A percentile compares a stretch with the other conserved stretches of the same genome.
phyloP scores from a whole-genome alignment of 2,113 vertebrate species.

The Patagioenas fasciata region DNA sequence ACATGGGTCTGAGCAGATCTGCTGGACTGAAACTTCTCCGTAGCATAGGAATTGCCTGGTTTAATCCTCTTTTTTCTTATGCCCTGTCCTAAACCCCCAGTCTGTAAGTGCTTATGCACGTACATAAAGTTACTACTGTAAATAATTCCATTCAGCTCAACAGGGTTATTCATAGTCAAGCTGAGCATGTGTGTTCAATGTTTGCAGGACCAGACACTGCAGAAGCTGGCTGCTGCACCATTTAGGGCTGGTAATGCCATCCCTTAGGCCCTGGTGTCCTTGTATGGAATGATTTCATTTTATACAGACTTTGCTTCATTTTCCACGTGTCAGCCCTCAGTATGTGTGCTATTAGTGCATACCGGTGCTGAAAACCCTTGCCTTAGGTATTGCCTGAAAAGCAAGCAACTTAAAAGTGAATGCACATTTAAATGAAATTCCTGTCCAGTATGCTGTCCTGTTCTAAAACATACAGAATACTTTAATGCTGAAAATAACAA shows the following conservation, averaged over 20 bases:
- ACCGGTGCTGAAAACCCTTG: not conserved
- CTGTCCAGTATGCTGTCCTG: not conserved
- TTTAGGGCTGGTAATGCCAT: constrained; percentile 33
- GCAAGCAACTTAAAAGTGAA: not conserved
- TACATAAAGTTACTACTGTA: not conserved
- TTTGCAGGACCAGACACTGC: constrained; percentile 18
- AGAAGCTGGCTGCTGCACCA: not conserved
- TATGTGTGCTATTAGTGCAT: not conserved
- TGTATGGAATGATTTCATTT: constrained; percentile 25
- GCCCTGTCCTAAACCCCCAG: not conserved
- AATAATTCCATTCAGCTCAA: constrained; percentile 39
- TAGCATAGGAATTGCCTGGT: not conserved
- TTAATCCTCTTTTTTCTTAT: not conserved
- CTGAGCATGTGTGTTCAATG: constrained; percentile 21
- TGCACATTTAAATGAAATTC: not conserved
- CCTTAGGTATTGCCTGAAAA: not conserved
- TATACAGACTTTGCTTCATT: not conserved
- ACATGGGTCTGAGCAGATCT: not conserved
- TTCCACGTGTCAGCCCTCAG: not conserved
- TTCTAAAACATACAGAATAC: not conserved
- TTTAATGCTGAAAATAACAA: not conserved
- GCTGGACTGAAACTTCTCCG: not conserved
- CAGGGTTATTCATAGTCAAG: constrained; percentile 21
- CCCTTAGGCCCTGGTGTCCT: not conserved
- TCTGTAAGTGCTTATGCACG: not conserved